phyloP scores from a whole-genome alignment of 2,113 vertebrate genomes.

The Dissostichus mawsoni region DNA sequence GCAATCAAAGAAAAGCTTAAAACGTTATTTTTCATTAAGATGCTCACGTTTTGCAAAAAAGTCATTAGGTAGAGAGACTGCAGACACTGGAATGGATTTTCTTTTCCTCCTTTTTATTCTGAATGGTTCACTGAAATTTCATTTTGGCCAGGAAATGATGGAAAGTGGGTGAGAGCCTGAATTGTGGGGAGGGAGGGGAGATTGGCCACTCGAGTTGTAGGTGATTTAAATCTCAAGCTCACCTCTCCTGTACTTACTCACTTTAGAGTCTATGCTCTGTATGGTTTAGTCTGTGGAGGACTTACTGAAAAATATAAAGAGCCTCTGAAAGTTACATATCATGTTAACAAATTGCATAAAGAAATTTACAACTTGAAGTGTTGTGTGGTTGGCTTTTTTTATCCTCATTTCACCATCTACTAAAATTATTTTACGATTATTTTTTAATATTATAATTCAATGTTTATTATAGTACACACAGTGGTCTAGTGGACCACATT shows the following conservation, averaged over 20 bases:
- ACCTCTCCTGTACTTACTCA: constrained; percentile 1
- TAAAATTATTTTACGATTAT: neutral
- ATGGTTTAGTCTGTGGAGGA: neutral
- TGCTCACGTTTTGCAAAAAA: constrained; percentile 29
- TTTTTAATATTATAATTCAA: neutral
- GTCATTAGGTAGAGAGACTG: constrained; percentile 65
- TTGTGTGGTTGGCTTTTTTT: neutral
- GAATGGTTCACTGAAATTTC: constrained; percentile 70
- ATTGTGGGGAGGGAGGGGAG: constrained; percentile 7
- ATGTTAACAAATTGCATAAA: neutral
- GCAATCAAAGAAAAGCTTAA: constrained; percentile 71
- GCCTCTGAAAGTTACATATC: neutral
- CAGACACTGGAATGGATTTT: constrained; percentile 60
- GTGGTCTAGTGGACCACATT: neutral
- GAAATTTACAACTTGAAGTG: neutral
- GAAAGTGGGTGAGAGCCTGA: constrained; percentile 42
- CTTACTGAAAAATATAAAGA: neutral
- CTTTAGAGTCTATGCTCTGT: neutral
- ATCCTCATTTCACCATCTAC: neutral
- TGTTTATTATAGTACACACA: neutral
- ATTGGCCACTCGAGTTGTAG: constrained; percentile 15
- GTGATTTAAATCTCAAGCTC: constrained; percentile 49
- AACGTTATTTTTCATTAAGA: constrained; percentile 13
- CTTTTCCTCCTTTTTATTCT: constrained; percentile 54
- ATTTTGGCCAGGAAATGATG: constrained; percentile 66